Base-by-base conservation (phyloP, 2,797 vertebrate genomes). In the Mormyrops attenuatus region DNA sequence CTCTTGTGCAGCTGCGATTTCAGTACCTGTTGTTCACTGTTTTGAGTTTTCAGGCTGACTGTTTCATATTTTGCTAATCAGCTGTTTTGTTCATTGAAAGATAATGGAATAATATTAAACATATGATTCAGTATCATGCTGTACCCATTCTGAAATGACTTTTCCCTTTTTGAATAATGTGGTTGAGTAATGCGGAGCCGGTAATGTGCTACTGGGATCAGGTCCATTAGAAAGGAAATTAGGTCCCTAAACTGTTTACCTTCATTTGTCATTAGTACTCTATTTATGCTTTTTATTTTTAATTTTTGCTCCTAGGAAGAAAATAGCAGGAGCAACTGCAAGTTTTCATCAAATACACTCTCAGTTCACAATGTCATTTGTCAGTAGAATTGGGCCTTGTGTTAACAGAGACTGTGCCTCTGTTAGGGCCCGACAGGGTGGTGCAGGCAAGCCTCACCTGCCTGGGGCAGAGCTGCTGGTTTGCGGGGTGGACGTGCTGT, bases 401-500 rank as follows among this genome's bases (percentile, higher is more conserved):
- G 53, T 73, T 50, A 53, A 41, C 41, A 87, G 17, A 57, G 15
- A 55, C 85, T n/a, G 89, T 63, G 5, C 11, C 9, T 86, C 86
- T 89, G 89, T 87, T 77, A 49, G 4, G 1, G 5, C 3, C 17
- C 41, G 57, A 52, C 22, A 34, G 80, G 66, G 11, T n/a, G 30
- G 63, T 34, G 52, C 20, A 4, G 26, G 38, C 11, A 82, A 44
- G n/a, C 55, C 88, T 89, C 88, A 91, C 89, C 89, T 90, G 86
- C 50, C 89, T 15, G 22, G 20, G 41, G 77, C 38, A 30, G 80
- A 30, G 87, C 38, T 1, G 38, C 82, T 20, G 69, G 55, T 77
- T 52, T 55, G 87, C 47, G 3, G 53, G 34, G 57, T 85, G 69
- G 89, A 88, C 63, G 88, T 90, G 91, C 94, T 93, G 89, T 87